Base-by-base conservation (phyloP, 2,888 invertebrate genomes). In the Anoncus sp. region DNA sequence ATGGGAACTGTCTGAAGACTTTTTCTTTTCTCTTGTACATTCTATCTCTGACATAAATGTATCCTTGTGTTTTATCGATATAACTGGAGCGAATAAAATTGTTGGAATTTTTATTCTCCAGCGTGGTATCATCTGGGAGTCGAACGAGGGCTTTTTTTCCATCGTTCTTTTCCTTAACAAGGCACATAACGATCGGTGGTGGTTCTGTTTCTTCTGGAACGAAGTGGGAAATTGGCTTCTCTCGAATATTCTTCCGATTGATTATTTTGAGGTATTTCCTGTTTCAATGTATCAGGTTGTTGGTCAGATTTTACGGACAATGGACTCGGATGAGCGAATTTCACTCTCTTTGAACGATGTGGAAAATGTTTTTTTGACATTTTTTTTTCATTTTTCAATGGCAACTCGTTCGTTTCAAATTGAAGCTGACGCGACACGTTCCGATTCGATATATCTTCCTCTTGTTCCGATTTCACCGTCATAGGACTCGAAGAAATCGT, bases 81-180 rank as follows among this genome's bases (percentile, higher is more conserved):
- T 40, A 22, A 63, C 57, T 27, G 55, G 12, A 69, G 62, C 47
- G 47, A 49, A 75, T 63, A 63, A 70, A 70, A 57, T 63, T 40
- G 55, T 43, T 40, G 12, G 12, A 51, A 51, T 14, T 47, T 51
- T 51, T 10, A 24, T 20, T 5, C 12, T 51, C 4, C n/a, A n/a
- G n/a, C n/a, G n/a, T n/a, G n/a, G n/a, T n/a, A n/a, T n/a, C n/a
- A n/a, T n/a, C n/a, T n/a, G n/a, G n/a, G n/a, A n/a, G n/a, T n/a
- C n/a, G n/a, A n/a, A n/a, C n/a, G n/a, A 22, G 24, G n/a, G 27
- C 7, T 31, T 31, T 55, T 55, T 9, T 10, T 16, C 31, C 14
- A 16, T 55, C 18, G 14, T 59, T 59, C 35, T 10, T 38, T 9
- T 14, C 1, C 3, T 67, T 9, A 55, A 22, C 16, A 35, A 57